Evolutionary conservation across 2,113 vertebrate genomes (phyloP).

Genomic region (Poeciliopsis prolifica): DNA sequence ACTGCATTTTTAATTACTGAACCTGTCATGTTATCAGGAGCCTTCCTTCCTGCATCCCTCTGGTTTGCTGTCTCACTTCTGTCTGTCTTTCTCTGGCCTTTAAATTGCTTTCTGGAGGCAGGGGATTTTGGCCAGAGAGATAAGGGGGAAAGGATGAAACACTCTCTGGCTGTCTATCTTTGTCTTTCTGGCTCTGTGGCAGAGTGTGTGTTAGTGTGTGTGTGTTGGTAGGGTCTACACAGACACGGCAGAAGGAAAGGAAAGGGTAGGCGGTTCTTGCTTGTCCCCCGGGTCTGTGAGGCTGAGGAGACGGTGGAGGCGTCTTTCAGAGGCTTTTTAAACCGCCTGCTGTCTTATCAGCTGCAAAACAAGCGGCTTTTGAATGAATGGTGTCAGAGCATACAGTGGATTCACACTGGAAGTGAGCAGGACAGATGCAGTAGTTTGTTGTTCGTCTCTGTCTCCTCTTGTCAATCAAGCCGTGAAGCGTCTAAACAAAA

Average conservation of each 20-base stretch:
- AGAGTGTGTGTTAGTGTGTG: not conserved
- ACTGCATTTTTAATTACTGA: not conserved
- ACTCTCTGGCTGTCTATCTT: slow-evolving; percentile 47
- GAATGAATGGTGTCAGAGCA: slow-evolving; percentile 5
- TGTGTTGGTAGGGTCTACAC: slow-evolving; percentile 1
- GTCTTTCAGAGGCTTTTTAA: slow-evolving; percentile 8
- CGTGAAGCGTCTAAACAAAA: slow-evolving; percentile 36
- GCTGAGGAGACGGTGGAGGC: slow-evolving; percentile 7
- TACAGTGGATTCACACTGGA: slow-evolving; percentile 1
- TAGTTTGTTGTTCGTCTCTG: not conserved
- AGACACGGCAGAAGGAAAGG: slow-evolving; percentile 34
- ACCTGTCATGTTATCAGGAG: slow-evolving; percentile 25
- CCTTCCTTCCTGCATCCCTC: slow-evolving; percentile 33
- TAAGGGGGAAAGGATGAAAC: slow-evolving; percentile 64
- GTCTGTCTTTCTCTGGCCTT: slow-evolving; percentile 45
- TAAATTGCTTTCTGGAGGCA: slow-evolving; percentile 73
- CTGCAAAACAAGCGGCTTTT: slow-evolving; percentile 14
- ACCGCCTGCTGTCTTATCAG: slow-evolving; percentile 9
- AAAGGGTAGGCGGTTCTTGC: slow-evolving; percentile 20
- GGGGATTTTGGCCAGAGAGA: slow-evolving; percentile 63
- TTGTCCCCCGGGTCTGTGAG: slow-evolving; percentile 29
- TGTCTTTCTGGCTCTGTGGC: slow-evolving; percentile 24
- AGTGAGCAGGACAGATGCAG: not conserved
- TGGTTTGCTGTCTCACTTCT: slow-evolving; percentile 23
- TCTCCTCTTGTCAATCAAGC: slow-evolving; percentile 17